Percentiles rank a stretch among this genome's conserved stretches.
phyloP scores from a whole-genome alignment of 2,113 vertebrate species.

The Takifugu flavidus region DNA sequence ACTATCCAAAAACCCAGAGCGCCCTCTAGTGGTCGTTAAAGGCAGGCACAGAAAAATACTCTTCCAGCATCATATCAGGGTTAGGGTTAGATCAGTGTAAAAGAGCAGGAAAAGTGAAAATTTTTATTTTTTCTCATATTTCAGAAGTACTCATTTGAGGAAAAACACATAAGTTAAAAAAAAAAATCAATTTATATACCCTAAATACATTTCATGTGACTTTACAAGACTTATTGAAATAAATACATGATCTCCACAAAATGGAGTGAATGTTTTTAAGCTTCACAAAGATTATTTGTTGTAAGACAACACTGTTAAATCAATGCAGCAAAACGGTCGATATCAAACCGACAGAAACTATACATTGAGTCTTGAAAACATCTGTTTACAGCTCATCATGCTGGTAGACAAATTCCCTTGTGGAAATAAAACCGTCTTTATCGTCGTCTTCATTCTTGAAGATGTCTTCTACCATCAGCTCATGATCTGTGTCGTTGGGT shows the following conservation, averaged over 20 bases:
- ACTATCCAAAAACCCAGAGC: conserved; percentile 9
- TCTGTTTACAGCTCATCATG: conserved; percentile 87
- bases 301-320: neutral
- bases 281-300: neutral
- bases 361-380: neutral
- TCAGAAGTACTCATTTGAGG: neutral
- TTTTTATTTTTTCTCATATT: neutral
- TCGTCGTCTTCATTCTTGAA: conserved; percentile 98
- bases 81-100: too few species aligned
- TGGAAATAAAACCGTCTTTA: conserved; percentile 91
- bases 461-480: conserved; percentile 91
- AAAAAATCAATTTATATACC: neutral
- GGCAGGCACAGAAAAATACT: neutral
- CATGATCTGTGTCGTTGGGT: conserved; percentile 90
- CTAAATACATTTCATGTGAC: conserved; percentile 10
- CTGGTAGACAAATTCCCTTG: conserved; percentile 90
- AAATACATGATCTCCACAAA: conserved; percentile 22
- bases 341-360: neutral
- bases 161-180: neutral
- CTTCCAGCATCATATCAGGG: too few species aligned
- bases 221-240: conserved; percentile 21
- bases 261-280: conserved; percentile 1
- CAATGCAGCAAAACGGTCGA: neutral
- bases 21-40: conserved; percentile 53
- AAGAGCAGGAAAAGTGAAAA: neutral